Evolutionary conservation across 2,797 vertebrate species (phyloP), one percentile per base, ranked within the genome.

Genomic region (Tragelaphus eurycerus): DNA sequence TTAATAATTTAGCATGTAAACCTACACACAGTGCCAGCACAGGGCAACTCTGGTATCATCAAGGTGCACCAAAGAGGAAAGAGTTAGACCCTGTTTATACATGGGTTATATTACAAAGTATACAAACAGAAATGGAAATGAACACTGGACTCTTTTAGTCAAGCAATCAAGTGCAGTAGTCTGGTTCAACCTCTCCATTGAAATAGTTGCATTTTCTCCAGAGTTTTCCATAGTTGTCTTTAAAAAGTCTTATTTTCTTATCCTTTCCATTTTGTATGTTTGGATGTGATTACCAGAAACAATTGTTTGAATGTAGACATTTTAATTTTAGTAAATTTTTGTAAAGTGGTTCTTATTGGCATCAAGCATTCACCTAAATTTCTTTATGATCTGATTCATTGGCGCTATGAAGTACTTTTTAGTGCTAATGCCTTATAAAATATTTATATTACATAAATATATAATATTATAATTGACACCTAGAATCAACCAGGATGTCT

Each of bases 261-360:
- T 7, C 67, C 60, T 82, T 79, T 78, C 27, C 59, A 19, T 74
- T 81, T 91, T 87, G 27, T 29, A 4, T 92, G 19, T 38, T 81
- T 13, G 67, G 19, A 9, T 78, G 11, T 64, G 55, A 60, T 78
- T 38, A 55, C 1, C 48, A 81, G 78, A 59, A 86, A 60, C 11
- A 86, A 10, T 57, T 84, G 4, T 74, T 78, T 86, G 27, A 11
- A 52, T 85, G 10, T 25, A 31, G 50, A 55, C 10, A 34, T 78
- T 93, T 94, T 76, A 23, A 85, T 50, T 93, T 86, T 55, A 91
- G 19, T 54, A 21, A 74, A 90, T 50, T 94, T 86, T 59, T 91
- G 19, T 57, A 21, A 79, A 90, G 15, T 52, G n/a, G 4, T 84
- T 57, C 25, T 46, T 31, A 2, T 85, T 95, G 29, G 9, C 21